Percentiles rank a stretch among this genome's conserved stretches.
Conservation (phyloP, 2,797 vertebrate species). For the Emys orbicularis region DNA sequence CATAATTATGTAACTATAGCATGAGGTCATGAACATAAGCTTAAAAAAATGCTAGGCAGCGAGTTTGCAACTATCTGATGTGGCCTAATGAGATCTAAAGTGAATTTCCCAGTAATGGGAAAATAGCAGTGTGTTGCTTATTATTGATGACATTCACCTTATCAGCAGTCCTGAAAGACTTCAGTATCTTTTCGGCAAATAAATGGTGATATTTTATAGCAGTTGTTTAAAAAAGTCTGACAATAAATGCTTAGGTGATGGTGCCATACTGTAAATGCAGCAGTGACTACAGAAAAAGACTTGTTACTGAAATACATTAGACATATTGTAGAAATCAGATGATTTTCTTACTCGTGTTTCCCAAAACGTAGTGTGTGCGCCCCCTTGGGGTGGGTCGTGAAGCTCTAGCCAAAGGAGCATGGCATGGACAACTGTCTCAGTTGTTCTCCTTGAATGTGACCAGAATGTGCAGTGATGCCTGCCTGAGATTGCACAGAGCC, state of each 20-base stretch:
- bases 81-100: constrained; percentile 46
- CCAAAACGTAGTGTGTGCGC: background rate
- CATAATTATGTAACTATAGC: background rate
- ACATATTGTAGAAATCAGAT: background rate
- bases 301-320: constrained; percentile 14
- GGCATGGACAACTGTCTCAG: background rate
- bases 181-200: constrained; percentile 42
- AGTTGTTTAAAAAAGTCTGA: background rate
- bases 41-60: background rate
- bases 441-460: background rate
- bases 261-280: background rate
- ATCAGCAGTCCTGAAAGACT: constrained; percentile 33
- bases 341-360: background rate
- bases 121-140: background rate
- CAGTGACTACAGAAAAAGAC: constrained; percentile 7
- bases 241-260: constrained; percentile 4
- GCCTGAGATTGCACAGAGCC: background rate
- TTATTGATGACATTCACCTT: constrained; percentile 32
- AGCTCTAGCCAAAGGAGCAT: constrained; percentile 14
- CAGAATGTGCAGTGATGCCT: background rate
- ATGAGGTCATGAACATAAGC: constrained; percentile 24
- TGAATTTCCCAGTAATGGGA: constrained; percentile 41
- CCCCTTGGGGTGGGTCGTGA: constrained; percentile 1
- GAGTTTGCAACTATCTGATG: constrained; percentile 32
- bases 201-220: constrained; percentile 13